Evolutionary conservation across 2,113 vertebrate genomes (phyloP), one percentile per base, ranked within the genome.

Genomic region (Rhegmatorhina hoffmannsi): DNA sequence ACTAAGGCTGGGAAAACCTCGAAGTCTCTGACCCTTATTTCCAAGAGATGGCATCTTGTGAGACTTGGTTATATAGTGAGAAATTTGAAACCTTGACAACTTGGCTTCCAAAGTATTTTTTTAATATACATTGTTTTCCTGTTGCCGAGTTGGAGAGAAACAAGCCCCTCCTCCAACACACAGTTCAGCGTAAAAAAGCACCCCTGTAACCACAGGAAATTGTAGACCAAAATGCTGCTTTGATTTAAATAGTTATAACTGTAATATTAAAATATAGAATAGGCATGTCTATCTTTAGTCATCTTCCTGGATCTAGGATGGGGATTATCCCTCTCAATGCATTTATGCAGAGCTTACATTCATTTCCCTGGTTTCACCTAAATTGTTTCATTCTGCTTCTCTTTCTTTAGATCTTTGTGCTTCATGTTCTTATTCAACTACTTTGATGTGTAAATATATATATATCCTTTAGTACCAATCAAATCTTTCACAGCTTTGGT

Each of bases 1-100:
- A 93, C n/a, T 31, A 87, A 84, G 94, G 83, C 80, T 97, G 94
- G 92, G 94, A 97, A 97, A 97, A 91, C 38, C 85, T 87, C 60
- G 8, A 31, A 95, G 90, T 72, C 68, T 84, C 91, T 97, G 94
- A 95, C 96, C 91, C 29, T 77, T 58, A 55, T 89, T 97, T 94
- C 76, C 90, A 94, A 40, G 70, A 88, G 72, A 56, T 77, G 74
- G 33, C 31, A 89, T 89, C 72, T 80, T 87, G 60, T 3, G 10
- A 87, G 55, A 70, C 90, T 69, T 88, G 40, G 59, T 89, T 94
- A 68, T 79, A 66, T 3, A 43, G 59, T 36, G 62, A 89, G 91
- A 93, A 90, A 94, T 68, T 36, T 74, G 83, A 96, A 95, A 74
- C 83, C 50, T 49, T 75, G 85, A 77, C 86, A 91, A 85, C 80